These are phyloP conservation scores for Desmodus rotundus DNA, from an alignment of 2,113 vertebrate genomes.

Conservation along the genomic window DNA sequence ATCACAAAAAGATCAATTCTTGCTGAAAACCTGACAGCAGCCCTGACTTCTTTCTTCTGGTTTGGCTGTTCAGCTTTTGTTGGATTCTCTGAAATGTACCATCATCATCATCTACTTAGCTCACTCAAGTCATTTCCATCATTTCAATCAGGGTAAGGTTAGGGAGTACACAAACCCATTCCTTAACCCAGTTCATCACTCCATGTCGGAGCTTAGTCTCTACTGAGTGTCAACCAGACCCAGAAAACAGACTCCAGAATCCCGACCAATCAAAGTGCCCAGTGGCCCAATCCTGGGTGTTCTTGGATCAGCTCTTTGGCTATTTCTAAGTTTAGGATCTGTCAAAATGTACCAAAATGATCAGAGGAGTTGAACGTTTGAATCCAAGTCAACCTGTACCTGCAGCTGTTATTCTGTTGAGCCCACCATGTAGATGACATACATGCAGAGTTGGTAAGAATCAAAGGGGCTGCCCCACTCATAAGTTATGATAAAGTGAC, in stretches of 20 bases:
- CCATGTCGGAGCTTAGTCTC: background rate
- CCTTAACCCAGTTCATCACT: background rate
- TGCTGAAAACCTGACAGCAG: background rate
- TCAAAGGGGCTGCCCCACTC: background rate
- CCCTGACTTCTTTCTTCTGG: background rate
- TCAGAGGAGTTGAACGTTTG: background rate
- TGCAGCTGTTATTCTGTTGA: background rate
- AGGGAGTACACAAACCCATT: background rate
- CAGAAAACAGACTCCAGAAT: background rate
- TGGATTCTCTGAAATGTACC: background rate
- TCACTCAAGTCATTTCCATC: background rate
- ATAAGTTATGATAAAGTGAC: background rate
- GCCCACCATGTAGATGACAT: background rate
- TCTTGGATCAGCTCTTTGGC: background rate
- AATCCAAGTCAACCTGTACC: background rate
- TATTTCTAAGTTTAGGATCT: slow-evolving; percentile 19
- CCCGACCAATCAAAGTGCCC: background rate
- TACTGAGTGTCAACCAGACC: background rate
- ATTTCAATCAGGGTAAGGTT: background rate
- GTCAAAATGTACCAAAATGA: background rate
- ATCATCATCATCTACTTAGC: background rate
- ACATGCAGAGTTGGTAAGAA: background rate
- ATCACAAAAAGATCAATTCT: background rate
- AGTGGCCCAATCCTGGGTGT: background rate
- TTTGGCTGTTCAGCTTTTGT: background rate